phyloP scores from a whole-genome alignment of 2,888 invertebrate genomes.

The Harpalus rubripes region DNA sequence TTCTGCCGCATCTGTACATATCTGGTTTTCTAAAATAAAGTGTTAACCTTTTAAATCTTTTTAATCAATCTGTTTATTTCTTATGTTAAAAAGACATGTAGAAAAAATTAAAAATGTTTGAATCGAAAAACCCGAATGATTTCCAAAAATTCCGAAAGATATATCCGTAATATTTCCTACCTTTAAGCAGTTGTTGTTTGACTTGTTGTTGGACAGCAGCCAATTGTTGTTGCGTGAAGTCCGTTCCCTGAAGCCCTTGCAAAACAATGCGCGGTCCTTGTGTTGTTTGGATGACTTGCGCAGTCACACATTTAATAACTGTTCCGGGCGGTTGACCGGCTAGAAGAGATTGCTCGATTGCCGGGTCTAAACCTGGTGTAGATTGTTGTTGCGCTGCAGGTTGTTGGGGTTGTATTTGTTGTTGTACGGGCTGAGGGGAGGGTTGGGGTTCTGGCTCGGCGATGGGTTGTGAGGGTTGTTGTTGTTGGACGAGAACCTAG shows the following conservation, averaged over 20 bases:
- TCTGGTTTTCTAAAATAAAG: no score
- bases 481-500: slow-evolving; percentile 67
- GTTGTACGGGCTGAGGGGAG: slow-evolving; percentile 47
- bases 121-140: no score
- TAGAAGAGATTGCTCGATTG: slow-evolving; percentile 85
- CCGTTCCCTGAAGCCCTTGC: slow-evolving; percentile 90
- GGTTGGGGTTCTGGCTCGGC: slow-evolving; percentile 70
- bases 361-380: slow-evolving; percentile 71
- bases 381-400: slow-evolving; percentile 70
- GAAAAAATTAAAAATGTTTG: no score
- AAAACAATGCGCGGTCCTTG: slow-evolving; percentile 92
- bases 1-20: no score
- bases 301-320: slow-evolving; percentile 91
- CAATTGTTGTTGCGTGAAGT: slow-evolving; percentile 90
- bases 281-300: slow-evolving; percentile 91
- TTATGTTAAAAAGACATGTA: no score
- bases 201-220: slow-evolving; percentile 93
- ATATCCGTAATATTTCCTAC: slow-evolving; percentile 75
- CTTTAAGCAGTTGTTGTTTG: slow-evolving; percentile 92
- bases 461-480: slow-evolving; percentile 67
- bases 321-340: slow-evolving; percentile 92
- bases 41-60: no score
- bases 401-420: slow-evolving; percentile 69
- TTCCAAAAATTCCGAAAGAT: no score
- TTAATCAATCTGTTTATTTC: no score